Conservation (phyloP, 2,888 invertebrate genomes). For the Exocentrus adspersus region DNA sequence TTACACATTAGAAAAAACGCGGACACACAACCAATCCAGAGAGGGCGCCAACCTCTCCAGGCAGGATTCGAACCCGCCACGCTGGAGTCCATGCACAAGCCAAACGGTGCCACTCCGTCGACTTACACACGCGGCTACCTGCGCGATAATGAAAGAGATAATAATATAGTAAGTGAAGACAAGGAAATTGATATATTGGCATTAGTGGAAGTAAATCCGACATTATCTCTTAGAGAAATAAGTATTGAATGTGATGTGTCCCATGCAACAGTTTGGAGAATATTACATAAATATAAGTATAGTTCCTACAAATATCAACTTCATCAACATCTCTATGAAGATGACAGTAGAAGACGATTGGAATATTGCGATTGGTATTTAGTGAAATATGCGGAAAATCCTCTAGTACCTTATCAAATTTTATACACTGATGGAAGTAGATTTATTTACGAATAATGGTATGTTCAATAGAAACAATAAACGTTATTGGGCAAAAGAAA, state of each 20-base stretch:
- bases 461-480: background rate
- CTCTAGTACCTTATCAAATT: background rate
- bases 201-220: too few relatives aligned
- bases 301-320: slow-evolving; percentile 6
- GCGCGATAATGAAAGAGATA: too few relatives aligned
- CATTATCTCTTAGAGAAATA: too few relatives aligned
- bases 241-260: background rate
- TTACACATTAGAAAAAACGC: too few relatives aligned
- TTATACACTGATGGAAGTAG: background rate
- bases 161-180: too few relatives aligned
- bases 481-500: background rate
- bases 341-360: slow-evolving; percentile 10
- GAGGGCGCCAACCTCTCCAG: too few relatives aligned
- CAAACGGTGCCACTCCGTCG: too few relatives aligned
- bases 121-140: too few relatives aligned
- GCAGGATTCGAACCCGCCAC: too few relatives aligned
- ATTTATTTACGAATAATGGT: background rate
- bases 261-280: background rate
- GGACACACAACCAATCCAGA: too few relatives aligned
- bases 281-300: background rate
- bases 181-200: too few relatives aligned
- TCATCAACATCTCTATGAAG: slow-evolving; percentile 10
- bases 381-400: slow-evolving; percentile 6
- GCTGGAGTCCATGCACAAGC: too few relatives aligned
- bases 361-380: slow-evolving; percentile 13